Evolutionary conservation across 2,888 invertebrate genomes (phyloP).

Genomic region (Bembecia ichneumoniformis): DNA sequence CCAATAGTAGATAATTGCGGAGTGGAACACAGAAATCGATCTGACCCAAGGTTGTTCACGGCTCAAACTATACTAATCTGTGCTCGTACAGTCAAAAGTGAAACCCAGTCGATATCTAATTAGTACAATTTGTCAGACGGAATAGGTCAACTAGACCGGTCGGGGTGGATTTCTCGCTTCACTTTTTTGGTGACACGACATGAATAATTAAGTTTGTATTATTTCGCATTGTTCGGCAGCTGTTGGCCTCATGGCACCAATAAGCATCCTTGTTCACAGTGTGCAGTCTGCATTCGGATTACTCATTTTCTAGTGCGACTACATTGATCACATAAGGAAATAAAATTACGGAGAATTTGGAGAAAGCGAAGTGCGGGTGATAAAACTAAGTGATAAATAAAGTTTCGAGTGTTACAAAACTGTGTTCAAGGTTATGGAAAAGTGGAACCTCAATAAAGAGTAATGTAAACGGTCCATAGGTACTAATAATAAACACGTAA

Average conservation of each 20-base stretch:
- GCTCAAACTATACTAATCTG: conserved; percentile 23
- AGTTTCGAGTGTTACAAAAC: conserved; percentile 19
- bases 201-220: conserved; percentile 49
- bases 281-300: conserved; percentile 10
- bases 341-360: not conserved
- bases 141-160: conserved; percentile 44
- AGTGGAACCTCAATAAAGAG: conserved; percentile 37
- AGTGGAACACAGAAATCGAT: conserved; percentile 25
- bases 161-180: conserved; percentile 35
- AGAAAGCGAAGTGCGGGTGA: not conserved
- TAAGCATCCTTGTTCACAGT: conserved; percentile 36
- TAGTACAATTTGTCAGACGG: conserved; percentile 44
- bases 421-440: conserved; percentile 49
- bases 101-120: conserved; percentile 50
- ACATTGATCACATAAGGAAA: conserved; percentile 16
- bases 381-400: not conserved
- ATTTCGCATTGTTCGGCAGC: conserved; percentile 40
- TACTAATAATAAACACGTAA: conserved; percentile 66
- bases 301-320: conserved; percentile 20
- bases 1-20: conserved; percentile 12
- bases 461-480: conserved; percentile 46
- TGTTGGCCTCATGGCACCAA: conserved; percentile 52
- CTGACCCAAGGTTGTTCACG: conserved; percentile 40
- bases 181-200: conserved; percentile 44
- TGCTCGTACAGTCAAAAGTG: conserved; percentile 40